phyloP scores from a whole-genome alignment of 2,797 vertebrate genomes.

The Protonibea diacanthus region DNA sequence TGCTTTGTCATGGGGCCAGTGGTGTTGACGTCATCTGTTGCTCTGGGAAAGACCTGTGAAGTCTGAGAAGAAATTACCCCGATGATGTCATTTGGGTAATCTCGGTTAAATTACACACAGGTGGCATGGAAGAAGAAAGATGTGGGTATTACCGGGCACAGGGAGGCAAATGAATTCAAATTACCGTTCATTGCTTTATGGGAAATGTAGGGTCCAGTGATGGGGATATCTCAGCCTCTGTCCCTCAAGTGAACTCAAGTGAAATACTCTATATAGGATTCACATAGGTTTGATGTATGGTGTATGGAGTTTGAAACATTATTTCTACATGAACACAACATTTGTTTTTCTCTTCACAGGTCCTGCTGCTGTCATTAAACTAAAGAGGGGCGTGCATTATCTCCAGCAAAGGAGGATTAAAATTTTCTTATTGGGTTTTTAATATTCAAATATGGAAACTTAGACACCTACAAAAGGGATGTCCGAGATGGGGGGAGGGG shows the following conservation, averaged over 20 bases:
- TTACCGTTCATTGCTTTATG: no score
- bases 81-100: no score
- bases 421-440: constrained; percentile 60
- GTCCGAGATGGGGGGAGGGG: constrained; percentile 90
- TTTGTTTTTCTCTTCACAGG: constrained; percentile 46
- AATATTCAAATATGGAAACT: constrained; percentile 84
- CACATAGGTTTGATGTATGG: no score
- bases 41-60: not conserved
- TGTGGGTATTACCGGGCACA: no score
- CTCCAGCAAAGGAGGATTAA: constrained; percentile 14
- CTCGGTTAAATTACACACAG: no score
- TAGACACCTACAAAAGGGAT: constrained; percentile 88
- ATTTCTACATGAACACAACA: not conserved
- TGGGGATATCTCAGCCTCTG: no score
- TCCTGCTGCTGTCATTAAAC: constrained; percentile 4
- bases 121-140: no score
- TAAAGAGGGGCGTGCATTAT: not conserved
- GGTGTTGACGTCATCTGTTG: not conserved
- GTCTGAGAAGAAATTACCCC: not conserved
- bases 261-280: not conserved
- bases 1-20: not conserved
- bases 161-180: no score
- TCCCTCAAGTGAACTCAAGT: not conserved
- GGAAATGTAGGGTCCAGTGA: no score
- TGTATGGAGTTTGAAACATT: not conserved